Conservation (phyloP, 2,797 vertebrate species). For the Melanotaenia parkinsoni region DNA sequence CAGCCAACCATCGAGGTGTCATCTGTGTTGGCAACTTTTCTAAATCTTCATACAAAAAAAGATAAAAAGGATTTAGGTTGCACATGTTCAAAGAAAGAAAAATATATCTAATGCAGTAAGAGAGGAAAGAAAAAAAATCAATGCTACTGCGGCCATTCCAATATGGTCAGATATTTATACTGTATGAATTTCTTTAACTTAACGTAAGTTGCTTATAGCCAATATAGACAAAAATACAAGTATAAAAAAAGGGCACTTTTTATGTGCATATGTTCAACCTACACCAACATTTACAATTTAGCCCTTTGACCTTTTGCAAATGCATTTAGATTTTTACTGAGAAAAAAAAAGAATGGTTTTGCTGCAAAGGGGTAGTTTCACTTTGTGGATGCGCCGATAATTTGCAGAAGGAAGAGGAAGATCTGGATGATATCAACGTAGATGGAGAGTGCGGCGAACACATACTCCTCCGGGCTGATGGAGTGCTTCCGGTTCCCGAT, state of each 20-base stretch:
- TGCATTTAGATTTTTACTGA: conserved; percentile 15
- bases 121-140: background rate
- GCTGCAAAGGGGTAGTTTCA: conserved; percentile 29
- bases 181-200: background rate
- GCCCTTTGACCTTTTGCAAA: conserved; percentile 37
- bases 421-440: conserved; percentile 95
- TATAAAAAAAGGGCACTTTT: conserved; percentile 46
- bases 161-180: no score
- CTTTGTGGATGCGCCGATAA: conserved; percentile 83
- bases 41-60: background rate
- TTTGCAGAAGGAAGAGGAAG: conserved; percentile 92
- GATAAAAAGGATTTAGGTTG: background rate
- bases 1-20: background rate
- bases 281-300: conserved; percentile 34
- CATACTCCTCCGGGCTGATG: conserved; percentile 92
- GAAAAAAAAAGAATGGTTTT: conserved; percentile 4
- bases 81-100: background rate
- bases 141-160: conserved; percentile 11
- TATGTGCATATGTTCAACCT: conserved; percentile 19
- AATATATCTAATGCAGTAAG: no score
- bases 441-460: conserved; percentile 92
- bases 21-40: background rate
- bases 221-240: conserved; percentile 28
- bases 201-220: conserved; percentile 14
- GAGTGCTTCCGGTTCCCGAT: conserved; percentile 94